Base-by-base conservation (phyloP, 92 coral and sea anemone genomes). In the Pocillopora grandis region DNA sequence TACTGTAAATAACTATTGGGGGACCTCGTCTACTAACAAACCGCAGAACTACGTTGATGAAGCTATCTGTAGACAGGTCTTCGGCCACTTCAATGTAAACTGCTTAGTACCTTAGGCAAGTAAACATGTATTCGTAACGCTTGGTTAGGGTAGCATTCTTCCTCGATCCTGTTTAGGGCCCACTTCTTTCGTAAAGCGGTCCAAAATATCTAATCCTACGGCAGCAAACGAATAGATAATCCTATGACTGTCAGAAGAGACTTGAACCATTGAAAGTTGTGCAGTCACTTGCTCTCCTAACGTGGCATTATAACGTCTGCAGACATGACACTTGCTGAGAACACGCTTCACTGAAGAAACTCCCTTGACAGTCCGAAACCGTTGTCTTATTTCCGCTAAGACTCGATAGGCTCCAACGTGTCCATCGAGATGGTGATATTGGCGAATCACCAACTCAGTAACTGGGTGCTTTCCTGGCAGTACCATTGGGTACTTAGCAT, bases 371-470 rank as follows among this genome's bases (percentile, higher is more conserved):
- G 27, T 23, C 27, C 27, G 27, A 23, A 23, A 23, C 27, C 27
- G 27, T 23, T 23, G 27, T 23, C 27, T 23, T 23, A 23, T 23
- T 23, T 23, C 27, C 27, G 27, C 27, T 23, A 23, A 23, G 27
- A 23, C 85, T 87, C 87, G 93, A 21, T 90, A 82, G 37, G 81
- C 66, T 69, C 88, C 91, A 17, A 88, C 89, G 27, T 90, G 91
- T 5, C 94, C 94, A 23, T 88, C 66, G 9, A 49, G 5, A 9
- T 48, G 60, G 49, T 88, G 91, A 62, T 83, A 71, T 59, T 88
- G 84, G 12, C 36, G 82, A 17, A 87, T 64, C 4, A 87, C 49
- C 66, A 75, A 15, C 52, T 83, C 71, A 9, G 88, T 64, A 10
- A 88, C 89, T 9, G 42, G 91, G 56, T 90, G 90, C 27, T 81